A percentile compares a stretch with the other conserved stretches of the same genome.
Conservation (phyloP, 2,888 invertebrate genomes). For the Chironomus tentans region DNA sequence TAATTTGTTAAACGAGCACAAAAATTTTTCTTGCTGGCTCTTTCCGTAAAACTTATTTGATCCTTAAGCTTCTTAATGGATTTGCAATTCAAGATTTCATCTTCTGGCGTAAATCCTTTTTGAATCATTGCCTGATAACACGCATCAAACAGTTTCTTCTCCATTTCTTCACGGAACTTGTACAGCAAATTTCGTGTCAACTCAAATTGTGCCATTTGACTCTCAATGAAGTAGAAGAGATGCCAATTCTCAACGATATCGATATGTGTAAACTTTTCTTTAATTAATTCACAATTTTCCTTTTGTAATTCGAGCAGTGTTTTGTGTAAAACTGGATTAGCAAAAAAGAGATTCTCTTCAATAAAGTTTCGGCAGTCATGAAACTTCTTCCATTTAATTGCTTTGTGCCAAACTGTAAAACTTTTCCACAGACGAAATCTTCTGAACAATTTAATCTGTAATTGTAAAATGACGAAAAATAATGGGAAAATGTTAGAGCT, state of each 20-base stretch:
- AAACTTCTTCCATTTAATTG: slow-evolving; percentile 60
- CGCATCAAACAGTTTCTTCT: slow-evolving; percentile 53
- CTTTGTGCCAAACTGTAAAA: slow-evolving; percentile 70
- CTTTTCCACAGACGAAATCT: slow-evolving; percentile 68
- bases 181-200: slow-evolving; percentile 38
- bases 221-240: slow-evolving; percentile 61
- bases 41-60: slow-evolving; percentile 79
- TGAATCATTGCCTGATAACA: slow-evolving; percentile 65
- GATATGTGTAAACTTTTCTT: slow-evolving; percentile 53
- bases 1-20: slow-evolving; percentile 69
- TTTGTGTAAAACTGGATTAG: slow-evolving; percentile 60
- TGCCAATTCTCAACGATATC: slow-evolving; percentile 44
- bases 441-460: slow-evolving; percentile 56
- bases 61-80: slow-evolving; percentile 52
- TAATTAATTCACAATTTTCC: slow-evolving; percentile 55
- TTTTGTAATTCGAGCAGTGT: slow-evolving; percentile 62
- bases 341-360: slow-evolving; percentile 60
- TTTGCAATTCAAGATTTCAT: slow-evolving; percentile 44
- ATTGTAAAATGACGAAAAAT: slow-evolving; percentile 29
- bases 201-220: slow-evolving; percentile 46
- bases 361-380: slow-evolving; percentile 50
- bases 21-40: slow-evolving; percentile 71
- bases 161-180: slow-evolving; percentile 46
- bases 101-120: slow-evolving; percentile 71
- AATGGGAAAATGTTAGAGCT: too few species aligned